Base-by-base conservation (phyloP, 2,113 vertebrate genomes). In the Lagenorhynchus albirostris region DNA sequence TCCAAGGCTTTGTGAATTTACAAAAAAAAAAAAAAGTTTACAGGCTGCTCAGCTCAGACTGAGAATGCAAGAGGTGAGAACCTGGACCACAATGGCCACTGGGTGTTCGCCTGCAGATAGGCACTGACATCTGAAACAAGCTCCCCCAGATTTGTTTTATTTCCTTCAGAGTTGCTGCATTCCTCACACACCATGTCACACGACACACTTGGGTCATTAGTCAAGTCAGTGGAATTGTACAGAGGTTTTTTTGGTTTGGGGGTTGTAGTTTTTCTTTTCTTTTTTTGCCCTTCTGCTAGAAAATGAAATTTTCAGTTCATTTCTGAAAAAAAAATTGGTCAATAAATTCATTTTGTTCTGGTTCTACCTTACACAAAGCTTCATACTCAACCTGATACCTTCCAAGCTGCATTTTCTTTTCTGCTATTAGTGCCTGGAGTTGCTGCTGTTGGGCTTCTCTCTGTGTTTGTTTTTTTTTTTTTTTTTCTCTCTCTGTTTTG, bases 301-400 rank as follows among this genome's bases (percentile, higher is more conserved):
- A 94, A 97, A 84, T 84, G 74, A 93, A 96, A 92, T 25, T 89
- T 97, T 93, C 94, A 97, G 96, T 97, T 98, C 99, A 99, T 92
- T 99, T 99, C 98, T 99, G 99, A 91, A 99, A 99, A 97, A 99
- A 99, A 97, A 99, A 99, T 97, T 99, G 99, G 98, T 99, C 99
- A 4, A 99, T 99, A 98, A 99, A 99, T 98, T 99, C 99, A 3
- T 99, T 99, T 99, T 99, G 99, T 98, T 99, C 99, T 0, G 99
- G 99, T 98, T 99, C 99, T 60, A 99, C 99, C 98, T 99, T 99
- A 97, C 99, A 99, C 31, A 99, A 50, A 50, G 47, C 47, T 50
- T 50, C 47, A 50, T 50, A 50, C 47, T 50, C 47, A 50, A 50
- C 47, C 47, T 50, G 47, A 50, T 50, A 50, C 47, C 47, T 13